These are phyloP conservation scores for Rhamnusium bicolor DNA, from an alignment of 2,888 invertebrate genomes.

Conservation along the genomic window DNA sequence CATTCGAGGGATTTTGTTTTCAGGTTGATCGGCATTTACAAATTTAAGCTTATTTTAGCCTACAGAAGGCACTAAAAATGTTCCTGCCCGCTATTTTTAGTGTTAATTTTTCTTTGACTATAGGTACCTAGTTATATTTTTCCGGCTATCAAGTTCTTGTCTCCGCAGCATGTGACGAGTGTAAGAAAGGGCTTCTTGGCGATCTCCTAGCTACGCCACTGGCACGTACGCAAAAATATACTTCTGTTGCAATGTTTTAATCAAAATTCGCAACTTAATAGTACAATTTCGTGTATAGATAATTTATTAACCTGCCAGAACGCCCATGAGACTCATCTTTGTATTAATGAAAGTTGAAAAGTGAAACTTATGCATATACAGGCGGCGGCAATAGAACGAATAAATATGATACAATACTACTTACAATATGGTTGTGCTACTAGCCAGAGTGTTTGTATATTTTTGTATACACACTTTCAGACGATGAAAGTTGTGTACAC, in stretches of 20 bases:
- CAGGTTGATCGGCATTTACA: no score
- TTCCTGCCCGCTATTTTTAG: no score
- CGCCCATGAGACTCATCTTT: not conserved
- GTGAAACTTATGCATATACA: not conserved
- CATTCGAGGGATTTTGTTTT: no score
- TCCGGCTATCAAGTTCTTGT: no score
- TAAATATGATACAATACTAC: not conserved
- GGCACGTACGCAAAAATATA: no score
- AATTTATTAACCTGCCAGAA: not conserved
- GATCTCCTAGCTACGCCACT: no score
- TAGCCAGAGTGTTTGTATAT: not conserved
- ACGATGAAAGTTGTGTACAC: not conserved
- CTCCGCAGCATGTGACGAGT: no score
- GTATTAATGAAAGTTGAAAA: not conserved
- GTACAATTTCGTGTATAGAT: not conserved
- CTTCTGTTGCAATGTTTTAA: not conserved
- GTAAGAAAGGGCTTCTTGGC: no score
- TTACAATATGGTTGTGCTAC: not conserved
- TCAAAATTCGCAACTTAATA: not conserved
- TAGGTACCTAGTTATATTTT: no score
- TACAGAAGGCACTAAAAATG: no score
- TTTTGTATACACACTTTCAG: not conserved
- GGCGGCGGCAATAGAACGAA: not conserved
- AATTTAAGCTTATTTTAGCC: no score
- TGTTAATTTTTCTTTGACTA: no score